Evolutionary conservation across 2,888 invertebrate genomes (phyloP).

Genomic region (Tipula unca): DNA sequence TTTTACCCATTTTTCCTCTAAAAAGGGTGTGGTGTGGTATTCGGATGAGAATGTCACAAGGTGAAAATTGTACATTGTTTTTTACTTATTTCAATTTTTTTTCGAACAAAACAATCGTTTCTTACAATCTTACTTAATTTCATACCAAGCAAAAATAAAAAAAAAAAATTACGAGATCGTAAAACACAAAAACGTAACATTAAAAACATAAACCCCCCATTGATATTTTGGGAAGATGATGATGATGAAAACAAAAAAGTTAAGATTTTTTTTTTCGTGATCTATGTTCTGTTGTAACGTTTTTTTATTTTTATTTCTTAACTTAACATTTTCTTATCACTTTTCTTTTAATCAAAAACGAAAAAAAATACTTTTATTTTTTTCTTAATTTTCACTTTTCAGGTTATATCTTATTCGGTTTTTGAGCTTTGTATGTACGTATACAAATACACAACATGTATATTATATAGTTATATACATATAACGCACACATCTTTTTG

Average conservation of each 20-base stretch:
- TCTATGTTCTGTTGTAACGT: background rate
- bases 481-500: background rate
- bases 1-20: background rate
- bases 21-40: constrained; percentile 1
- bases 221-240: background rate
- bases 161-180: background rate
- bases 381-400: background rate
- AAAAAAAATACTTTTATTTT: background rate
- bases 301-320: background rate
- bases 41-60: constrained; percentile 8
- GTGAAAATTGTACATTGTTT: constrained; percentile 4
- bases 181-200: constrained; percentile 14
- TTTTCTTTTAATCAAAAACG: constrained; percentile 1
- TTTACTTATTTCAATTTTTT: background rate
- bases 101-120: constrained; percentile 8
- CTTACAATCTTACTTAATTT: constrained; percentile 8
- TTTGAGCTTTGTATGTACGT: background rate
- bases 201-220: constrained; percentile 8
- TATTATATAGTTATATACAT: background rate
- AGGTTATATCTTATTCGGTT: background rate
- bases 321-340: constrained; percentile 8
- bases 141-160: background rate
- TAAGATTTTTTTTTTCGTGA: background rate
- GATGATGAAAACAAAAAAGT: background rate
- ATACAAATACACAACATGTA: background rate